Evolutionary conservation across 2,888 invertebrate species (phyloP).

Genomic region (Lordiphosa fenestrarum): DNA sequence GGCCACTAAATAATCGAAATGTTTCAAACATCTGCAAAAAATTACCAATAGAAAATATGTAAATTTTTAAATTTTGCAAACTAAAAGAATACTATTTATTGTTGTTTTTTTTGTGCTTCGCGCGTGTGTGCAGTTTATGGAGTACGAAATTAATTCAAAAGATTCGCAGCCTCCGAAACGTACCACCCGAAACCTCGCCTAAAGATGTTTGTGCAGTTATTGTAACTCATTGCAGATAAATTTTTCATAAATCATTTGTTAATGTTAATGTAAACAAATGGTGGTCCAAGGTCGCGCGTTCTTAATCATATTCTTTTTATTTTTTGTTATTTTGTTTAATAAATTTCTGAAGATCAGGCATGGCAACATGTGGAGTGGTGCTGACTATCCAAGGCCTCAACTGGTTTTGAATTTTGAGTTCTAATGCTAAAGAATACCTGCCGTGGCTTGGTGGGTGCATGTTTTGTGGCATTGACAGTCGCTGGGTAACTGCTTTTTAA

Average conservation of each 20-base stretch:
- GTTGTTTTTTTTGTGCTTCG: slow-evolving; percentile 1
- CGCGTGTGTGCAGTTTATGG: slow-evolving; percentile 35
- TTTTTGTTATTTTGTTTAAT: slow-evolving; percentile 10
- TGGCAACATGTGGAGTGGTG: slow-evolving; percentile 22
- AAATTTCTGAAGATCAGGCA: slow-evolving; percentile 5
- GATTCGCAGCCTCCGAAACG: slow-evolving; percentile 10
- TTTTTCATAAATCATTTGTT: slow-evolving; percentile 13
- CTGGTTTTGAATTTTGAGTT: slow-evolving; percentile 46
- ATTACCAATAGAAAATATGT: too few species aligned
- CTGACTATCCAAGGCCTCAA: slow-evolving; percentile 43
- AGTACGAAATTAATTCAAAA: slow-evolving; percentile 9
- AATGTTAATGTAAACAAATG: slow-evolving; percentile 26
- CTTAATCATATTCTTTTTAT: slow-evolving; percentile 44
- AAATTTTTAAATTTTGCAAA: slow-evolving; percentile 8
- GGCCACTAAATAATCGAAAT: too few species aligned
- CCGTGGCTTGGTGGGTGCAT: slow-evolving; percentile 32
- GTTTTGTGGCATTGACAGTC: slow-evolving; percentile 34
- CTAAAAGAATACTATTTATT: slow-evolving; percentile 18
- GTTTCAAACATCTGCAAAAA: too few species aligned
- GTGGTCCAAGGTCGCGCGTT: slow-evolving; percentile 42
- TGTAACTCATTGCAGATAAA: slow-evolving; percentile 42
- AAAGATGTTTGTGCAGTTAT: slow-evolving; percentile 39
- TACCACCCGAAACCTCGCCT: background rate
- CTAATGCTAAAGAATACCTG: slow-evolving; percentile 45
- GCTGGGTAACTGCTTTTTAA: slow-evolving; percentile 44